phyloP scores from a whole-genome alignment of 2,888 invertebrate genomes.

The Diaprepes abbreviatus region DNA sequence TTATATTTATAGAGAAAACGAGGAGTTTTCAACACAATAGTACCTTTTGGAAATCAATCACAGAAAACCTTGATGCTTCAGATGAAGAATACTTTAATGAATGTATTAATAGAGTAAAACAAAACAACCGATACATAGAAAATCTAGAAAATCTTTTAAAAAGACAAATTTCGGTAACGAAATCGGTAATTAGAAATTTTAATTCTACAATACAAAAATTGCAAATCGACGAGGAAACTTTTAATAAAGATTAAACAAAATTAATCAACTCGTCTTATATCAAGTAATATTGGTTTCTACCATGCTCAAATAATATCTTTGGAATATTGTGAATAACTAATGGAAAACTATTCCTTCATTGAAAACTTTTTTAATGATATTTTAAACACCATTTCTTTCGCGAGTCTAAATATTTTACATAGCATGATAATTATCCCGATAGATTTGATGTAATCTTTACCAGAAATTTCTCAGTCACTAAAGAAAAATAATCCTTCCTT shows the following conservation, averaged over 20 bases:
- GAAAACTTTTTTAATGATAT: not conserved
- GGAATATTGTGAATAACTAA: slow-evolving; percentile 3
- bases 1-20: too few species aligned
- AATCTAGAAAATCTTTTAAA: slow-evolving; percentile 14
- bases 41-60: too few species aligned
- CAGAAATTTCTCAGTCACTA: too few species aligned
- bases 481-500: too few species aligned
- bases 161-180: slow-evolving; percentile 34
- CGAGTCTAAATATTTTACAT: slow-evolving; percentile 10
- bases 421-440: too few species aligned
- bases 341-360: slow-evolving; percentile 11
- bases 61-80: too few species aligned
- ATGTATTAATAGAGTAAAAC: slow-evolving; percentile 13
- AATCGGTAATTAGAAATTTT: slow-evolving; percentile 25
- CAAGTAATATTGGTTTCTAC: not conserved
- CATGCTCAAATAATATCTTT: not conserved
- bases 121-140: slow-evolving; percentile 20
- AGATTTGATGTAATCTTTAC: too few species aligned
- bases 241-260: slow-evolving; percentile 25
- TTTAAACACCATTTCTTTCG: slow-evolving; percentile 13
- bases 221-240: slow-evolving; percentile 23
- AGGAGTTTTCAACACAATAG: too few species aligned
- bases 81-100: too few species aligned
- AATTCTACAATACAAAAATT: slow-evolving; percentile 34
- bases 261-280: not conserved